These are phyloP conservation scores for Muntiacus muntjak DNA, from an alignment of 2,113 vertebrate species.

Conservation along the genomic window DNA sequence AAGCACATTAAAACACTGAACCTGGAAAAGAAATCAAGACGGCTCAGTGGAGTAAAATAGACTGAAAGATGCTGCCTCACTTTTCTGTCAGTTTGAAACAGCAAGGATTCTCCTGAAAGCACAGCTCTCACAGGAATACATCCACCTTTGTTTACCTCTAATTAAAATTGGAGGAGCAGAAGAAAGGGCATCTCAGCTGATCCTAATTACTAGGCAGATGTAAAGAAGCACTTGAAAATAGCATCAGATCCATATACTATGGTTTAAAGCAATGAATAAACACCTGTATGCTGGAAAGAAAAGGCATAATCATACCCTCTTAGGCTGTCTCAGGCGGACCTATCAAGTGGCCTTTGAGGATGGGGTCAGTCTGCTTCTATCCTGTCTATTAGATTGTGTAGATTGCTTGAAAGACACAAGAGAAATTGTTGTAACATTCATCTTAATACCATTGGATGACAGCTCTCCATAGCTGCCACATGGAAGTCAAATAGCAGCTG, in stretches of 20 bases:
- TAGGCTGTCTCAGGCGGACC: neutral
- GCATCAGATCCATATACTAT: neutral
- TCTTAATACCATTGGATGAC: neutral
- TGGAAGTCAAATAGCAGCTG: neutral
- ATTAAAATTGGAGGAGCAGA: conserved; percentile 32
- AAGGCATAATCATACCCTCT: neutral
- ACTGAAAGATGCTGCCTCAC: neutral
- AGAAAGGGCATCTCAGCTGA: neutral
- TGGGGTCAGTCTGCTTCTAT: neutral
- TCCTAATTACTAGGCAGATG: neutral
- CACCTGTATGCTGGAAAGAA: neutral
- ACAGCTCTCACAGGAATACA: neutral
- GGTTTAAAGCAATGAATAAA: neutral
- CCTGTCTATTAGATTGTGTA: neutral
- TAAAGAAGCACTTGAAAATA: neutral
- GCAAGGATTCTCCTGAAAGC: neutral
- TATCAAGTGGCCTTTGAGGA: neutral
- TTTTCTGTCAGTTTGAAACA: conserved; percentile 35
- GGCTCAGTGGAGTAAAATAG: conserved; percentile 18
- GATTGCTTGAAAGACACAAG: neutral
- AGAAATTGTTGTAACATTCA: neutral
- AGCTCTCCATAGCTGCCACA: neutral
- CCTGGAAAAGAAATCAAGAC: neutral
- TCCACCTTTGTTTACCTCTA: conserved; percentile 2
- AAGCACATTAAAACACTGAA: conserved; percentile 21